Conservation (phyloP, 2,797 vertebrate species). For the Enteromius paludinosus region DNA sequence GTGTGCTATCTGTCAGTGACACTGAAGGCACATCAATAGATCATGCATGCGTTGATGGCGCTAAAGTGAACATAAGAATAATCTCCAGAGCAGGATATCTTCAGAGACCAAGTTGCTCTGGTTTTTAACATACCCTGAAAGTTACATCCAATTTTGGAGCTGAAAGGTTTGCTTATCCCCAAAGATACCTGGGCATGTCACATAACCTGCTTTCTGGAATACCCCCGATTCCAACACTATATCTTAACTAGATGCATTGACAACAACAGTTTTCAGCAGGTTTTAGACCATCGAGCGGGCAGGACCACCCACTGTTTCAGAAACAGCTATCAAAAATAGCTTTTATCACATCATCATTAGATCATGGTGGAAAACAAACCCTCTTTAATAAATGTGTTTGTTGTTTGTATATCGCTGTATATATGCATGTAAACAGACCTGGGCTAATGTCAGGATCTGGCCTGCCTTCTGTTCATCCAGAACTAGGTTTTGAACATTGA, state of each 20-base stretch:
- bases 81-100: too few relatives aligned
- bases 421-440: constrained; percentile 18
- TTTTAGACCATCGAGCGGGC: neutral
- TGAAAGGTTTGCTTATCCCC: too few relatives aligned
- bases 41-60: too few relatives aligned
- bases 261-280: neutral
- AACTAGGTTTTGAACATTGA: constrained; percentile 80
- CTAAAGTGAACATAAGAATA: too few relatives aligned
- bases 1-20: too few relatives aligned
- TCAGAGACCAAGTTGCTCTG: too few relatives aligned
- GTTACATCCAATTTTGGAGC: too few relatives aligned
- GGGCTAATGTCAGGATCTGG: constrained; percentile 74
- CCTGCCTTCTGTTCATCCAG: constrained; percentile 83
- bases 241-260: neutral
- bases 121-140: too few relatives aligned
- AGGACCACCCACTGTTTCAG: neutral
- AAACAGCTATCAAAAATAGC: neutral
- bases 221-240: neutral
- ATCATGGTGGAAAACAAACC: neutral
- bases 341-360: neutral
- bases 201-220: too few relatives aligned
- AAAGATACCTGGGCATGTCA: too few relatives aligned
- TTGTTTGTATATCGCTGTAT: neutral
- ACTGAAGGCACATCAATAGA: too few relatives aligned
- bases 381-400: neutral